Base-by-base conservation (phyloP, 2,797 vertebrate genomes). In the Etheostoma nigrum region DNA sequence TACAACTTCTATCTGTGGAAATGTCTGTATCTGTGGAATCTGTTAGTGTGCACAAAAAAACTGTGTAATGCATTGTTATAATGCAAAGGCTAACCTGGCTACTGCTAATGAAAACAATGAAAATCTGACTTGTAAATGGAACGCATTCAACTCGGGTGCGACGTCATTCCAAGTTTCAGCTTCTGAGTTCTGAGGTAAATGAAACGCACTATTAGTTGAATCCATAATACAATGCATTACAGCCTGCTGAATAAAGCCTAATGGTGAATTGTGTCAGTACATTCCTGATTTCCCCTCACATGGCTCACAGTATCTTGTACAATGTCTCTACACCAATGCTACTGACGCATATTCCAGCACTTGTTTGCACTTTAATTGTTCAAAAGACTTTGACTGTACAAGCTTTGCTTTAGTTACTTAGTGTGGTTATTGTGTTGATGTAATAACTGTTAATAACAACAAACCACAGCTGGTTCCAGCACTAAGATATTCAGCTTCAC, bases 401-500 rank as follows among this genome's bases (percentile, higher is more conserved):
- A 44, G 27, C 45, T 78, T 59, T 81, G 51, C 57, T 81, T 77
- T 69, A 55, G 78, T 70, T 67, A 85, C 72, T 64, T 69, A 45
- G 45, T 77, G 82, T 83, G 76, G 58, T 76, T 82, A 48, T 30
- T 30, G 30, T 30, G 30, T 30, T 30, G 30, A 30, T 30, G 30
- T 30, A 5, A 30, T 6, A 30, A 30, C 5, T 30, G 30, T 30
- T 30, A 30, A 30, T 68, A 81, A 79, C 13, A 13, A 75, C n/a
- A 72, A 78, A 71, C 63, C 72, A 52, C 53, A 81, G 81, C 82
- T 84, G 68, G 70, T 72, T 88, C 66, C 58, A 77, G 55, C 59
- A 27, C 36, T 48, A 79, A 86, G 71, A 63, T 81, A 72, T 86
- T 72, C 65, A 72, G 69, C 66, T 78, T 67, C 14, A 66, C 72